These are phyloP conservation scores for Nomada hirtipes DNA, from an alignment of 2,888 invertebrate genomes.

Conservation along the genomic window DNA sequence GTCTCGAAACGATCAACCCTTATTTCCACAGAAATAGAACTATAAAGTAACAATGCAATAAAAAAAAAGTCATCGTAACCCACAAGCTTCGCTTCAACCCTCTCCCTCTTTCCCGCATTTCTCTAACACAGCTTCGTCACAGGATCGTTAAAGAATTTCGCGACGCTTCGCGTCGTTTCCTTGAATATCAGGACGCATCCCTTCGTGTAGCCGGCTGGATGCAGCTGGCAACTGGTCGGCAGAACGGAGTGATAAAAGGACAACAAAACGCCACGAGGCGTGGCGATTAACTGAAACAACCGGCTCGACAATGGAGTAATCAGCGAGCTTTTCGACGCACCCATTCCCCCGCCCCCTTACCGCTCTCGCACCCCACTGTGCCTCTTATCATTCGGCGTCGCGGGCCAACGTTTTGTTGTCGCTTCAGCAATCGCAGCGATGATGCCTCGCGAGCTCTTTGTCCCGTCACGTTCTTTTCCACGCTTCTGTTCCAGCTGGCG, in stretches of 20 bases:
- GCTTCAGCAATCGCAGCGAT: conserved; percentile 74
- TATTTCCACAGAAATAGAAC: too few relatives aligned
- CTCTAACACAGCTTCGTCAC: not conserved
- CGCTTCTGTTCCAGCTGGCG: not conserved
- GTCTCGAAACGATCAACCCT: too few relatives aligned
- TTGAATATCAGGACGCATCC: conserved; percentile 45
- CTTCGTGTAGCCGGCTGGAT: conserved; percentile 51
- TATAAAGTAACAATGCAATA: too few relatives aligned
- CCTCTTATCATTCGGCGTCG: conserved; percentile 64
- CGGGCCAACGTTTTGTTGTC: conserved; percentile 69
- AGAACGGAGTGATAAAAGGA: conserved; percentile 68
- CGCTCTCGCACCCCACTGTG: conserved; percentile 28
- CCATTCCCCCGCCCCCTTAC: conserved; percentile 43
- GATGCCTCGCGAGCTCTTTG: conserved; percentile 59
- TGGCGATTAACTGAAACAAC: conserved; percentile 82
- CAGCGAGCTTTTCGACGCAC: conserved; percentile 78
- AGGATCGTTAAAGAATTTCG: conserved; percentile 15
- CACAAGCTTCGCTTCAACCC: too few relatives aligned
- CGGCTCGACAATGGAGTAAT: conserved; percentile 80
- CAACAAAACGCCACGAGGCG: conserved; percentile 75
- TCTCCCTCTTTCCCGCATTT: not conserved
- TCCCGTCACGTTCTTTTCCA: conserved; percentile 52
- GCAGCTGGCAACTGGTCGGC: conserved; percentile 56
- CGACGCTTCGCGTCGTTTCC: conserved; percentile 34
- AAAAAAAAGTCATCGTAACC: too few relatives aligned